phyloP scores from a whole-genome alignment of 2,888 invertebrate species.

The Slavum lentiscoides region DNA sequence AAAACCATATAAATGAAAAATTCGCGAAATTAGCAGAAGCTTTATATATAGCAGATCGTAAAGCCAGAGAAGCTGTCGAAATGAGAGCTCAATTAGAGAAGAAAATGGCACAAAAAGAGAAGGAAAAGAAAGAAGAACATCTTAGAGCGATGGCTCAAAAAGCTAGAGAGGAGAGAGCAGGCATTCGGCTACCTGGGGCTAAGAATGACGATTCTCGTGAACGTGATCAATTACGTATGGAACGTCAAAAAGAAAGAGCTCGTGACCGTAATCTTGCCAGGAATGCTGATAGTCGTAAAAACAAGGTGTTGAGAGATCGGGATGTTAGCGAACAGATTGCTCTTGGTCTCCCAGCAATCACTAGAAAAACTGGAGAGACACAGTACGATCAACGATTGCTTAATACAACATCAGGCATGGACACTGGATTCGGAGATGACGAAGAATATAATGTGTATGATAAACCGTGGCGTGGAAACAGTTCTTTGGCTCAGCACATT shows the following conservation, averaged over 20 bases:
- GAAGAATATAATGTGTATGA: constrained; percentile 98
- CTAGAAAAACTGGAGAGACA: constrained; percentile 71
- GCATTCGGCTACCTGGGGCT: constrained; percentile 66
- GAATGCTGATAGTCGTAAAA: constrained; percentile 66
- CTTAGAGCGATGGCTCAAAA: constrained; percentile 89
- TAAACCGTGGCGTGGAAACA: constrained; percentile 94
- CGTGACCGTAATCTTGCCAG: constrained; percentile 90
- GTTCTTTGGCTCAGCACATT: constrained; percentile 82
- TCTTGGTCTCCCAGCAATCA: constrained; percentile 87
- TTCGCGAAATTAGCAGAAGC: constrained; percentile 98
- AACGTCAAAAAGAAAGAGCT: constrained; percentile 87
- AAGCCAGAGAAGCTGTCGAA: constrained; percentile 96
- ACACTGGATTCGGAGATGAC: constrained; percentile 93
- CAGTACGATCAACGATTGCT: constrained; percentile 95
- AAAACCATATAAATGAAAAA: constrained; percentile 97
- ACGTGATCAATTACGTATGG: constrained; percentile 82
- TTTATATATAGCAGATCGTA: constrained; percentile 94
- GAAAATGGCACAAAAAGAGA: constrained; percentile 95
- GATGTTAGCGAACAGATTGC: constrained; percentile 99
- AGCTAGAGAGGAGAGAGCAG: constrained; percentile 93
- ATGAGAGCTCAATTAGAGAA: constrained; percentile 94
- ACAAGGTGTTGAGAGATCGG: constrained; percentile 70
- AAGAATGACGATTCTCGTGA: constrained; percentile 77
- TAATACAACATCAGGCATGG: constrained; percentile 91
- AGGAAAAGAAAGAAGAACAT: constrained; percentile 96